phyloP scores from a whole-genome alignment of 1,140 invertebrate species.

The Bombus balteatus region DNA sequence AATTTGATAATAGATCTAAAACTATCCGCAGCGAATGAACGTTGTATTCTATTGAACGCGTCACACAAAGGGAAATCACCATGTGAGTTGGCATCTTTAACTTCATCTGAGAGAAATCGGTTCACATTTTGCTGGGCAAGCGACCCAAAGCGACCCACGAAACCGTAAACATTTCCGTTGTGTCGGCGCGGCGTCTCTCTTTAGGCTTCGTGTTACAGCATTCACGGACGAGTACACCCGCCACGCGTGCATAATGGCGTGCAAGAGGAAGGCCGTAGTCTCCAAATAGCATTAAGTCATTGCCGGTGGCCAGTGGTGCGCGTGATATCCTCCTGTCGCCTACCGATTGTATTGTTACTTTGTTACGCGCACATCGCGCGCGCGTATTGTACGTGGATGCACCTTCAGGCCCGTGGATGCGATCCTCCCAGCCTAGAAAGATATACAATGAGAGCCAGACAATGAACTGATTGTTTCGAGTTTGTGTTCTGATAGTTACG shows the following conservation, averaged over 20 bases:
- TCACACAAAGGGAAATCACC: not conserved
- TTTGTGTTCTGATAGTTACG: constrained; percentile 36
- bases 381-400: constrained; percentile 3
- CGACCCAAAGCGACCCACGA: constrained; percentile 17
- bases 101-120: constrained; percentile 17
- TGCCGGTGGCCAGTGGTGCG: constrained; percentile 66
- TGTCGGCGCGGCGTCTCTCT: constrained; percentile 18
- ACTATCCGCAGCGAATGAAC: not conserved
- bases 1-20: not conserved
- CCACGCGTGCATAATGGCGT: constrained; percentile 63
- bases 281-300: constrained; percentile 72
- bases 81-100: not conserved
- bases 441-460: constrained; percentile 52
- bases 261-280: constrained; percentile 41
- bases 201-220: constrained; percentile 49
- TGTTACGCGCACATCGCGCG: constrained; percentile 44
- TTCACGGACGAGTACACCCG: constrained; percentile 58
- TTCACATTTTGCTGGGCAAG: not conserved
- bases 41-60: not conserved
- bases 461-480: constrained; percentile 68
- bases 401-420: constrained; percentile 31
- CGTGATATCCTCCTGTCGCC: constrained; percentile 63
- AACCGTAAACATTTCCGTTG: constrained; percentile 55
- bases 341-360: constrained; percentile 59
- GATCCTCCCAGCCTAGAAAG: constrained; percentile 14